A percentile compares a stretch with the other conserved stretches of the same genome.
Conservation (phyloP, 2,797 vertebrate species). For the Sphenodon punctatus region DNA sequence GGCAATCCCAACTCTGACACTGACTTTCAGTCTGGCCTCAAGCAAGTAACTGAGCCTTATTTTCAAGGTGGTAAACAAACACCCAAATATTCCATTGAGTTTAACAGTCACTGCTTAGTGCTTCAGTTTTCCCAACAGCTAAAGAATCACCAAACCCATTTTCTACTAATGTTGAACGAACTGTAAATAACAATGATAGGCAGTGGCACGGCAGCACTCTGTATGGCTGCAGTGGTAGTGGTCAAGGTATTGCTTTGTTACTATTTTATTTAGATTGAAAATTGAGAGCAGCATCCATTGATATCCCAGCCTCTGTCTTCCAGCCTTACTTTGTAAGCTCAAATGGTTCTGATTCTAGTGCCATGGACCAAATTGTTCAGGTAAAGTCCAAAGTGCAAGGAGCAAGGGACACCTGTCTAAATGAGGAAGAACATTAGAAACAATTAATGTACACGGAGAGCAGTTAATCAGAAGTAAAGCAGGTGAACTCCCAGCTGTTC, state of each 20-base stretch:
- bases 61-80: neutral
- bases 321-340: neutral
- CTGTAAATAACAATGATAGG: neutral
- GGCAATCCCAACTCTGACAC: neutral
- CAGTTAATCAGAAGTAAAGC: constrained; percentile 41
- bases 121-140: neutral
- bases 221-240: no score
- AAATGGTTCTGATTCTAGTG: neutral
- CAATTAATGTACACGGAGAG: constrained; percentile 31
- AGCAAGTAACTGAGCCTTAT: neutral
- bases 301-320: neutral
- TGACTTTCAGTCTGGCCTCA: neutral
- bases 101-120: neutral
- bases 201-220: neutral
- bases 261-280: no score
- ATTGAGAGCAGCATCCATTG: neutral
- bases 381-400: constrained; percentile 3
- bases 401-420: constrained; percentile 17
- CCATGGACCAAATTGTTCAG: neutral
- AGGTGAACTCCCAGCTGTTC: constrained; percentile 9
- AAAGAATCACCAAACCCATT: neutral
- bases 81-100: neutral
- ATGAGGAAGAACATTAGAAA: neutral
- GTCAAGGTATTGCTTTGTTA: no score
- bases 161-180: neutral